Base-by-base conservation (phyloP, 2,113 vertebrate genomes). In the Bufo bufo region DNA sequence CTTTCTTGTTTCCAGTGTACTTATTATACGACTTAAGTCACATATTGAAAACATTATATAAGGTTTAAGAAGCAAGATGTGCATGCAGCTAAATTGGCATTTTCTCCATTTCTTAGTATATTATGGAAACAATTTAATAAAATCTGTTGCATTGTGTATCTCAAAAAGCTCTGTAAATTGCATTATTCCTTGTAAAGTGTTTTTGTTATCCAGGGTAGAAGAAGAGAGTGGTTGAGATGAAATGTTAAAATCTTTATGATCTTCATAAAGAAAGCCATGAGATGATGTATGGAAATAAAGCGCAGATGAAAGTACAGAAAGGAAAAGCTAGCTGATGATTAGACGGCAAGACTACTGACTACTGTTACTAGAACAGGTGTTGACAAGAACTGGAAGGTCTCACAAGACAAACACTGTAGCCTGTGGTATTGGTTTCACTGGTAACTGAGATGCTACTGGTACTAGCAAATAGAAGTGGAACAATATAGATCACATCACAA, bases 341-440 rank as follows among this genome's bases (percentile, higher is more conserved):
- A 72, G 23, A 84, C 20, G 58, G 82, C 72, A 66, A 69, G 45
- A 33, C 49, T 50, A 43, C 23, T 43, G 49, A 14, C 13, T 84
- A 66, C 50, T 58, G 23, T 54, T 84, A 84, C 56, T 69, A 84
- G 82, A 52, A 56, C 49, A 84, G 82, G 82, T 84, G 82, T 84
- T 84, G 82, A 84, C 50, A 72, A 52, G 13, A 69, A 45, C 47
- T 23, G 47, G 69, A 52, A 52, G 50, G 66, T 84, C 82, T 54
- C 71, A 20, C 23, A 56, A 72, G 82, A 52, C 45, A 11, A 43
- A 33, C 56, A 43, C 56, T 63, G 11, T 61, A 63, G 19, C 50
- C 50, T 10, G 49, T 14, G 56, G 82, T 84, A 20, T 84, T 56
- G 49, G 56, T 84, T 84, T 71, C 82, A 84, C 14, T 84, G 82